Base-by-base conservation (phyloP, 1,140 invertebrate species). In the Chymomyza costata region DNA sequence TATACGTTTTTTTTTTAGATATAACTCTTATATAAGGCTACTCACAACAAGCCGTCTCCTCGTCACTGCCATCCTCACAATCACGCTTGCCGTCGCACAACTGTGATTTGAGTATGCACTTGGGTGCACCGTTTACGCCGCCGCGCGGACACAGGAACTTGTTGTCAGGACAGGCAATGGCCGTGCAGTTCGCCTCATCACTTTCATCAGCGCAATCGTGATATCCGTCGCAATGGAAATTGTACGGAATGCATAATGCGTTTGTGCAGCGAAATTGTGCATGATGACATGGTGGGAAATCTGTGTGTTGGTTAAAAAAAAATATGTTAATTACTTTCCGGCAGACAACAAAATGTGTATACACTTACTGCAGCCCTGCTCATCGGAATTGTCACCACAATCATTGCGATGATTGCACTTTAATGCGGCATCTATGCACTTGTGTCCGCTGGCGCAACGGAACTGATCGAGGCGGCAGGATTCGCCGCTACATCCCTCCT, bases 191-290 rank as follows among this genome's bases (percentile, higher is more conserved):
- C 40, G 91, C 90, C 85, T 98, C 96, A 83, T 98, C 96, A 6
- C 91, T 93, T 18, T 93, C 93, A 70, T 97, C 96, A 0, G 90
- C 88, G 84, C 95, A 97, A 81, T 96, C 95, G 46, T 90, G 89
- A 83, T 93, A 93, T 7, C 93, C 93, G 63, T 95, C 93, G 86
- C 93, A 95, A 59, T 92, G 92, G 85, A 93, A 95, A 17, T 90
- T 91, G 7, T 89, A 89, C 0, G 96, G 95, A 46, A 99, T 96
- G 86, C 97, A 99, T 10, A 97, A 87, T 3, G 95, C 93, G 85
- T 98, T 98, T 30, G 92, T 91, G 87, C 97, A 99, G 15, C 94
- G 90, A 85, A 98, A 99, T 87, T 98, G 95, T 6, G 94, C 94
- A 38, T 91, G 91, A 66, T 94, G 92, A 86, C 97, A 99, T 0